Conservation (phyloP, 2,888 invertebrate genomes). For the Mongoloraphidia duomilia region DNA sequence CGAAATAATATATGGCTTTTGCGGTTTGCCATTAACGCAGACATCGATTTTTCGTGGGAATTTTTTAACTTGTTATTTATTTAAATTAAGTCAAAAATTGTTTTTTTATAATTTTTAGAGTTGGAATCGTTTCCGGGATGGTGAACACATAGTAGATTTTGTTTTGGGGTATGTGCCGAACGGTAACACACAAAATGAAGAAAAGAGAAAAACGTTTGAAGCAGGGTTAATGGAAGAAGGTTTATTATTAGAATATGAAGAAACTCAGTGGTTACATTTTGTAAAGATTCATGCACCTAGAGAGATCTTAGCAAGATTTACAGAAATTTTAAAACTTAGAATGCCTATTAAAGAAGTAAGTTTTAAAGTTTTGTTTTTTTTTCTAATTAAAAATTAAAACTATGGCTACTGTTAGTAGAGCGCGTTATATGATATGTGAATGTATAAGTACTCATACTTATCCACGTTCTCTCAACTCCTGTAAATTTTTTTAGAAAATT, state of each 20-base stretch:
- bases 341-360: slow-evolving; percentile 59
- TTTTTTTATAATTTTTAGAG: slow-evolving; percentile 25
- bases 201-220: slow-evolving; percentile 41
- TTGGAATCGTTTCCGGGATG: slow-evolving; percentile 37
- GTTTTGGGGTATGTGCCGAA: slow-evolving; percentile 40
- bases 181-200: slow-evolving; percentile 23
- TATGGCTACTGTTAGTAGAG: too few relatives aligned
- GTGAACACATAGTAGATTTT: slow-evolving; percentile 40
- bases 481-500: too few relatives aligned
- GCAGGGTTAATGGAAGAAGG: slow-evolving; percentile 44
- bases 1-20: too few relatives aligned
- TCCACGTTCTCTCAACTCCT: too few relatives aligned
- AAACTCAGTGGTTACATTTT: slow-evolving; percentile 47
- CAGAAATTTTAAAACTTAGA: slow-evolving; percentile 61
- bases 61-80: background rate
- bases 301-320: slow-evolving; percentile 55
- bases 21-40: background rate
- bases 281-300: slow-evolving; percentile 59
- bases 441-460: too few relatives aligned
- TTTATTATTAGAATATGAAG: slow-evolving; percentile 42
- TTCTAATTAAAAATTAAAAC: too few relatives aligned
- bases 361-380: slow-evolving; percentile 1
- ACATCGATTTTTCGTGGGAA: background rate
- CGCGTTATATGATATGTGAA: too few relatives aligned
- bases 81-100: background rate